phyloP scores from a whole-genome alignment of 37 sponge, comb jelly and placozoan genomes.

The Haliclona indistincta region DNA sequence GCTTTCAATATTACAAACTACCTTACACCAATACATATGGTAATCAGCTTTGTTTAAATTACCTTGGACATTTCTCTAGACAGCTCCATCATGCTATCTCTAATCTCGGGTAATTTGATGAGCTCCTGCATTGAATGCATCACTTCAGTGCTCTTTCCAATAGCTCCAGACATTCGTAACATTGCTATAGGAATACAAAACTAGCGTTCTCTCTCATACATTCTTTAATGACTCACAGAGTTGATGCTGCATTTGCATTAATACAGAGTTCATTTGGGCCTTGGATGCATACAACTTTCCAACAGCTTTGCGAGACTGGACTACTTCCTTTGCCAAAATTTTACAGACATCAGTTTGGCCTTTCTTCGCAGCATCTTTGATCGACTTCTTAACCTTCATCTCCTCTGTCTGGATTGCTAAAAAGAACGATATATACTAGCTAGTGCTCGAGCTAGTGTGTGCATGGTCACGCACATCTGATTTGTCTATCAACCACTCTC shows the following conservation, averaged over 20 bases:
- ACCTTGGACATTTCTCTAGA: slow-evolving; percentile 96
- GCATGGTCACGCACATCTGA: slow-evolving; percentile 73
- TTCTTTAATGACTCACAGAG: slow-evolving; percentile 41
- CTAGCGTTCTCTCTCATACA: not conserved
- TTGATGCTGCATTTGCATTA: slow-evolving; percentile 97
- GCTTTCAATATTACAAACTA: not conserved
- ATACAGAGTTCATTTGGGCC: slow-evolving; percentile 98
- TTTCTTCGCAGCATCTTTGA: slow-evolving; percentile 97
- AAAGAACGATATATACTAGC: not conserved
- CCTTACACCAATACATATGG: not conserved
- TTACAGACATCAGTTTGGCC: slow-evolving; percentile 93
- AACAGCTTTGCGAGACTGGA: slow-evolving; percentile 90
- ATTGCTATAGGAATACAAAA: slow-evolving; percentile 48
- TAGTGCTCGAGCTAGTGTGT: not conserved
- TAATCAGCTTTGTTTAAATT: not conserved
- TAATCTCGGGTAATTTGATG: slow-evolving; percentile 88
- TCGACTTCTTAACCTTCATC: slow-evolving; percentile 89
- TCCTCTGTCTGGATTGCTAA: slow-evolving; percentile 86
- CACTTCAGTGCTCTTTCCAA: slow-evolving; percentile 94
- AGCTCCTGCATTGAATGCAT: slow-evolving; percentile 93
- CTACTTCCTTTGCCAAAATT: slow-evolving; percentile 95
- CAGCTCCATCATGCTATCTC: slow-evolving; percentile 87
- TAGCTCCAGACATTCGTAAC: slow-evolving; percentile 87
- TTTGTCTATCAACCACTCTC: slow-evolving; percentile 93
- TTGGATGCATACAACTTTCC: slow-evolving; percentile 95